Evolutionary conservation across 2,888 invertebrate genomes (phyloP).

Genomic region (Chydorus sphaericus): DNA sequence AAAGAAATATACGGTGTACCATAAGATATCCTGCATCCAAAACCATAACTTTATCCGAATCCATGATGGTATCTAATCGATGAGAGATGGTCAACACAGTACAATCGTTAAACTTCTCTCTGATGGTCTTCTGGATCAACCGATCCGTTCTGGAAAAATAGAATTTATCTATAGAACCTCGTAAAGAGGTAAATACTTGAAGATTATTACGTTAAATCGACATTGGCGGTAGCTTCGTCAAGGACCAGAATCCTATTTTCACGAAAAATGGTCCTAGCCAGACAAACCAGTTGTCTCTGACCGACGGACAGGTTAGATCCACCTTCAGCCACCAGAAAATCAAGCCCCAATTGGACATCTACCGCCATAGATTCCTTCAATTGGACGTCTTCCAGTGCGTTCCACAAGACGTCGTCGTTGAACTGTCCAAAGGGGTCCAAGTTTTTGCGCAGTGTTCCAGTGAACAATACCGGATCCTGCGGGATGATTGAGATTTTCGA

Average conservation of each 20-base stretch:
- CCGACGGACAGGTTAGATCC: conserved; percentile 77
- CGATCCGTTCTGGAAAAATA: conserved; percentile 50
- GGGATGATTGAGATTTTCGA: conserved; percentile 33
- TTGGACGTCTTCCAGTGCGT: conserved; percentile 30
- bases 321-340: conserved; percentile 47
- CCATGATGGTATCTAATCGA: conserved; percentile 82
- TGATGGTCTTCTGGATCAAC: conserved; percentile 68
- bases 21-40: conserved; percentile 64
- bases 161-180: not conserved
- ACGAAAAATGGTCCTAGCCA: conserved; percentile 72
- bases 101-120: conserved; percentile 60
- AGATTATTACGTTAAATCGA: conserved; percentile 54
- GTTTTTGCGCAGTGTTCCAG: conserved; percentile 28
- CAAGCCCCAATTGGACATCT: conserved; percentile 46
- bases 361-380: conserved; percentile 48
- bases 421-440: conserved; percentile 28
- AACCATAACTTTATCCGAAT: conserved; percentile 73
- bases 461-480: conserved; percentile 31
- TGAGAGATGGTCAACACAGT: conserved; percentile 86
- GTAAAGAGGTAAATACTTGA: not conserved
- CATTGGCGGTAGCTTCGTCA: conserved; percentile 90
- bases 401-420: conserved; percentile 21
- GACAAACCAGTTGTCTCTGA: conserved; percentile 74
- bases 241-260: conserved; percentile 70
- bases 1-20: no score